These are phyloP conservation scores for Taenaris catops DNA, from an alignment of 2,888 invertebrate genomes.

Conservation along the genomic window DNA sequence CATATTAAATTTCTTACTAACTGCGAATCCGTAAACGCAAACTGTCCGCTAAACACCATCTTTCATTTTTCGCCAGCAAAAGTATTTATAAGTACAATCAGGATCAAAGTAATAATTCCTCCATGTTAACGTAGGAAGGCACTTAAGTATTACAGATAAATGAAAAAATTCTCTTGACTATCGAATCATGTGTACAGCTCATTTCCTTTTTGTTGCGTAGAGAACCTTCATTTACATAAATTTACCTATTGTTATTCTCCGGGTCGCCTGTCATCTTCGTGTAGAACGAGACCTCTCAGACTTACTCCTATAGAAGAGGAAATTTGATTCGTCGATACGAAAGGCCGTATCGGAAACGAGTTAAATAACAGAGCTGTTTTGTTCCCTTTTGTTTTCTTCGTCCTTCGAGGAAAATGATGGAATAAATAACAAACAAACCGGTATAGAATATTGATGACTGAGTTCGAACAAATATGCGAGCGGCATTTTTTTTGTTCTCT, in stretches of 20 bases:
- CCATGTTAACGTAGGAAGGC: too few relatives aligned
- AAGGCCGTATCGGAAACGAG: slow-evolving; percentile 76
- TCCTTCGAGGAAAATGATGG: slow-evolving; percentile 52
- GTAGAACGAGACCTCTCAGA: slow-evolving; percentile 47
- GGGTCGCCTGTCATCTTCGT: slow-evolving; percentile 46
- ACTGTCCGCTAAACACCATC: too few relatives aligned
- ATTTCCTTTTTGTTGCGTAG: slow-evolving; percentile 73
- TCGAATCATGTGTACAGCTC: slow-evolving; percentile 59
- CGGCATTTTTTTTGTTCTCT: not conserved
- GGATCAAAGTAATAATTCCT: too few relatives aligned
- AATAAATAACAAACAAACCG: slow-evolving; percentile 58
- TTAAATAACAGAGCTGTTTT: slow-evolving; percentile 71
- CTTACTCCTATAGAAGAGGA: slow-evolving; percentile 47
- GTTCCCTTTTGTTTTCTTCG: slow-evolving; percentile 42
- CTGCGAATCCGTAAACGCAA: too few relatives aligned
- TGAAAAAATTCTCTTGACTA: too few relatives aligned
- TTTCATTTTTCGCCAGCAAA: too few relatives aligned
- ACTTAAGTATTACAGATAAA: too few relatives aligned
- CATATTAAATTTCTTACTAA: too few relatives aligned
- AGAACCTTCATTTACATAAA: slow-evolving; percentile 72
- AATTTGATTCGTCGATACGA: slow-evolving; percentile 69
- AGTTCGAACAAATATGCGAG: not conserved
- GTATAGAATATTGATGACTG: slow-evolving; percentile 60
- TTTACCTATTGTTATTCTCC: slow-evolving; percentile 73
- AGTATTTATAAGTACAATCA: too few relatives aligned